phyloP scores from a whole-genome alignment of 2,888 invertebrate genomes.

The Macrophya alboannulata region DNA sequence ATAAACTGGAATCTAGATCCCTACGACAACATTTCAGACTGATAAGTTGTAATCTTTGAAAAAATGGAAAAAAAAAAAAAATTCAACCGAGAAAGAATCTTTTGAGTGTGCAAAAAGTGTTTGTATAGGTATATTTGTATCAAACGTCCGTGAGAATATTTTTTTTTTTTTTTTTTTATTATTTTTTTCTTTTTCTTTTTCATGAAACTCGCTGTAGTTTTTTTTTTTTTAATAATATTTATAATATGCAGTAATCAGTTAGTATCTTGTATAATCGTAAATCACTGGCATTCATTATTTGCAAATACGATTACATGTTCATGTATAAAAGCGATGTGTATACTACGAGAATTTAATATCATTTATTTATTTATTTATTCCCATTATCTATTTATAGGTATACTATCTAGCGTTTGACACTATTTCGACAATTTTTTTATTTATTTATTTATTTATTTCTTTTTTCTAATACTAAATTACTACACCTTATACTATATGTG shows the following conservation, averaged over 20 bases:
- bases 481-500: neutral
- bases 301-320: neutral
- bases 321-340: slow-evolving; percentile 16
- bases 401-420: slow-evolving; percentile 11
- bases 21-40: neutral
- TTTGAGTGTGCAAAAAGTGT: neutral
- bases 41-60: neutral
- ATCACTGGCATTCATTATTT: neutral
- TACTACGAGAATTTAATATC: neutral
- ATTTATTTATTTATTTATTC: slow-evolving; percentile 7
- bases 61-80: neutral
- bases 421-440: neutral
- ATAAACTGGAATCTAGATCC: slow-evolving; percentile 15
- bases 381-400: neutral
- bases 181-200: neutral
- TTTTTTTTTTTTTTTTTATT: slow-evolving; percentile 4
- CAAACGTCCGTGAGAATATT: slow-evolving; percentile 14
- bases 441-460: too few species aligned
- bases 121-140: neutral
- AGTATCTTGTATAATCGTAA: neutral
- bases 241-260: too few species aligned
- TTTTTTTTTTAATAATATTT: slow-evolving; percentile 21
- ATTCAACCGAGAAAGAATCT: neutral
- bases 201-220: neutral
- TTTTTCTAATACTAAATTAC: neutral